Base-by-base conservation (phyloP, 1,140 invertebrate species). In the Orchesella cincta region DNA sequence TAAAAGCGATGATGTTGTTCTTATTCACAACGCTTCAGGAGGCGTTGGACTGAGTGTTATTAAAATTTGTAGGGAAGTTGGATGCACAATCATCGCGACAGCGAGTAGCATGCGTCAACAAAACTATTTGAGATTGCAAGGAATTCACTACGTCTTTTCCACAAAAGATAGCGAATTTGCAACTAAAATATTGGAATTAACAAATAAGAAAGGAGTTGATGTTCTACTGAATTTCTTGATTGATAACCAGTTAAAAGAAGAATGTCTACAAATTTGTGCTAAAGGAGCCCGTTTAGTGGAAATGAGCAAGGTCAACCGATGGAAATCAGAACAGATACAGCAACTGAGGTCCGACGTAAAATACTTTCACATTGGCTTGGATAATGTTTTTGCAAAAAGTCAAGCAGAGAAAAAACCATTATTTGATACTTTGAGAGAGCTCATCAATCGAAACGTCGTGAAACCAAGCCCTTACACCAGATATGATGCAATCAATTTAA, bases 11-110 rank as follows among this genome's bases (percentile, higher is more conserved):
- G 86, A 90, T 75, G 86, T 83, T 34, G 83, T 91, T 28, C 83
- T 91, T 0, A 83, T 91, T 57, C 90, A 91, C 84, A 90, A 90
- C 70, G 90, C 88, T 29, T 89, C 54, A 85, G 90, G 90, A 39
- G 88, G 86, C 26, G 90, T 91, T 35, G 90, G 90, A 1, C 78
- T 88, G 31, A 89, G 90, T 18, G 85, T 87, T 64, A 84, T 88
- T 23, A 90, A 91, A 82, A 84, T 91, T 3, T 89, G 87, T 1
- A 86, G 83, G 82, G 83, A 31, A 70, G 78, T 83, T 76, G 89
- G 86, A 14, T 29, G 70, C 2, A 72, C 52, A 54, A 77, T 77
- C 34, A 73, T 73, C 29, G 34, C 76, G n/a, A 77, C 76, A 16
- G 76, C 76, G 20, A 71, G 76, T 29, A 77, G 52, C 26, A 8